A percentile compares a stretch with the other conserved stretches of the same genome.
phyloP scores from a whole-genome alignment of 2,797 vertebrate genomes.

The Liparis tanakae region DNA sequence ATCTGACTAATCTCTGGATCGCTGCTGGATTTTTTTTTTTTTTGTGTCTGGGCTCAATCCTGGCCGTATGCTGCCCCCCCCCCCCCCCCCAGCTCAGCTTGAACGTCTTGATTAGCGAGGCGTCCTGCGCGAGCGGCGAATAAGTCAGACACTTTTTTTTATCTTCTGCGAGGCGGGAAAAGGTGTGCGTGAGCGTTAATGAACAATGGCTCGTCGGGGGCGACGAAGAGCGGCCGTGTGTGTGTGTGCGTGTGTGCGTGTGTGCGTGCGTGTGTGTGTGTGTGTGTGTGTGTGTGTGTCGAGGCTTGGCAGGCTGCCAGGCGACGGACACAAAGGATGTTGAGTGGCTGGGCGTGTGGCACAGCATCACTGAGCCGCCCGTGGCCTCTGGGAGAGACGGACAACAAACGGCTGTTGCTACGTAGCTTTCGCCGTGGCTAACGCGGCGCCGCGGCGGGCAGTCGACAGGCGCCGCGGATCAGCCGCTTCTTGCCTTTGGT shows the following conservation, averaged over 20 bases:
- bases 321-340: constrained; percentile 73
- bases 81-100: constrained; percentile 38
- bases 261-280: constrained; percentile 37
- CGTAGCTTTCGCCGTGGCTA: background rate
- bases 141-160: constrained; percentile 43
- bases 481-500: background rate
- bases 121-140: constrained; percentile 33
- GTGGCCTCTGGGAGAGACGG: constrained; percentile 69
- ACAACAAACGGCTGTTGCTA: constrained; percentile 41
- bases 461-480: background rate
- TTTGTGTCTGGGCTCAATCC: constrained; percentile 57
- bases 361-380: constrained; percentile 66
- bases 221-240: constrained; percentile 15
- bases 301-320: constrained; percentile 70
- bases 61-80: constrained; percentile 37
- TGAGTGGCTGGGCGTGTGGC: constrained; percentile 79
- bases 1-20: constrained; percentile 60
- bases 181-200: constrained; percentile 63
- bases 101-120: constrained; percentile 71
- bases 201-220: constrained; percentile 55
- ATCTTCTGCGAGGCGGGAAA: constrained; percentile 26
- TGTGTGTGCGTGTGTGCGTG: constrained; percentile 39
- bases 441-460: background rate
- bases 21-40: constrained; percentile 47
- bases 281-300: constrained; percentile 30